These are phyloP conservation scores for Thera britannica DNA, from an alignment of 2,888 invertebrate genomes.

Conservation along the genomic window DNA sequence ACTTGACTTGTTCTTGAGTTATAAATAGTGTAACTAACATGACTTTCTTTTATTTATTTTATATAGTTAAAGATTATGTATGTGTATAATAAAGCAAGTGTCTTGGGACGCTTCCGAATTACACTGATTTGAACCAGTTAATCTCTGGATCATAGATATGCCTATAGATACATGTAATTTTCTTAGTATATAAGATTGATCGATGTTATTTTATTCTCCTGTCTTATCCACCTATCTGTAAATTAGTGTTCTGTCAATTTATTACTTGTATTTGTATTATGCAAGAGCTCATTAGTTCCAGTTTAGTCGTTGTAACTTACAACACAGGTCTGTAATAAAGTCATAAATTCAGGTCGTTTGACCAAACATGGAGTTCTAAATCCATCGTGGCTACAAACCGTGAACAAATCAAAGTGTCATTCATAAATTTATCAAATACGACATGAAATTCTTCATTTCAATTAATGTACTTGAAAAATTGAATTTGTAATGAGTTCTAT, in stretches of 20 bases:
- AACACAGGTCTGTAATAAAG: conserved; percentile 20
- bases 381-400: conserved; percentile 11
- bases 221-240: not conserved
- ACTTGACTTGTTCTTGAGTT: no score
- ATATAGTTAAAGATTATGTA: no score
- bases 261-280: not conserved
- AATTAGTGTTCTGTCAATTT: conserved; percentile 1
- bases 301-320: conserved; percentile 16
- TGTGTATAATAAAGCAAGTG: no score
- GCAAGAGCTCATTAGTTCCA: conserved; percentile 17
- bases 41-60: no score
- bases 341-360: conserved; percentile 17
- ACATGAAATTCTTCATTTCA: conserved; percentile 22
- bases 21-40: no score
- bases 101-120: no score
- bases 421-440: conserved; percentile 35
- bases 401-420: conserved; percentile 49
- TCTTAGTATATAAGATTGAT: no score
- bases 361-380: not conserved
- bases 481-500: conserved; percentile 49
- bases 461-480: conserved; percentile 44
- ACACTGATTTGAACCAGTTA: no score
- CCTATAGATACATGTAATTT: no score
- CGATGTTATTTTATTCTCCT: not conserved
- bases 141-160: no score